Evolutionary conservation across 2,113 vertebrate genomes (phyloP), one percentile per base, ranked within the genome.

Genomic region (Cettia cetti): DNA sequence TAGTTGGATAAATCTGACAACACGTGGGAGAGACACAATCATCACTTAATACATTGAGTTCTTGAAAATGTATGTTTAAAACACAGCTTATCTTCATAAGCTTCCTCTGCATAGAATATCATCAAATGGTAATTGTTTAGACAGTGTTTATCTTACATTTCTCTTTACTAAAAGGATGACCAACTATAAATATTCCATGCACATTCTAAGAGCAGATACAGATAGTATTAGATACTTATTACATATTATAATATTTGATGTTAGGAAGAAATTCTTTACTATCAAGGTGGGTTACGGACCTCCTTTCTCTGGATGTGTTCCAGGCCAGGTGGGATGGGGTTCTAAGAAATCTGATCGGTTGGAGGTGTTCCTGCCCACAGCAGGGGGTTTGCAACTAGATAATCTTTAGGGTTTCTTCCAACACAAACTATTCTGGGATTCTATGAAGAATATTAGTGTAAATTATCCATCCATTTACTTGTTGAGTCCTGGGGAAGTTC

Each of bases 241-340:
- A 47, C n/a, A 53, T 60, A 35, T 18, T 61, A 61, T 42, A 81
- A 37, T 13, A 60, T 22, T 35, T 54, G 24, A 22, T 31, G 11
- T 15, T 69, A 61, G 22, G 40, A 90, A 69, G 70, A 82, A 49
- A 54, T 54, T 66, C 23, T 44, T 75, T 39, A 47, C 19, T 60
- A 10, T n/a, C 17, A 68, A n/a, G 39, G 17, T 27, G 17, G 17
- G 17, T 13, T 53, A 30, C 40, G 16, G n/a, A 53, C 9, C 37
- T 69, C 63, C 21, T 4, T 11, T 42, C 14, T 30, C 47, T 61
- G 9, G 14, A 24, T 0, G 0, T 11, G 13, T 42, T 49, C 40
- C 54, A 69, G 40, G 35, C 10, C 47, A 69, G 35, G 26, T 44
- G 44, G 70, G 35, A 33, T 23, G 35, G 15, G 21, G 5, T 16